A percentile compares a stretch with the other conserved stretches of the same genome.
phyloP scores from a whole-genome alignment of 2,797 vertebrate species.

The Furcifer pardalis region DNA sequence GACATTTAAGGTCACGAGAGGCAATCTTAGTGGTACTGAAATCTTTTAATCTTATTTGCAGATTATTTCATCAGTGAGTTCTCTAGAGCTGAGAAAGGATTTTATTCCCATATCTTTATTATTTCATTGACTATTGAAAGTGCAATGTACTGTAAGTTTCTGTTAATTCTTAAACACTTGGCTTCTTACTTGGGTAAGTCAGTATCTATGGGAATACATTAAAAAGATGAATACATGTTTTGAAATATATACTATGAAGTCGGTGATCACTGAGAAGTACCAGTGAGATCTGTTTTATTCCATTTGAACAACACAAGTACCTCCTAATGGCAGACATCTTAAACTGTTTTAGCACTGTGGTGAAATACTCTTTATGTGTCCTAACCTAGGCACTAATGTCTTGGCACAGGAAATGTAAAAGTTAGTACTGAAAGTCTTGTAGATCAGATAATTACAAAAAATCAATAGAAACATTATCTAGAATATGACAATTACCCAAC shows the following conservation, averaged over 20 bases:
- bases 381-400: background rate
- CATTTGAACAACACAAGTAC: constrained; percentile 57
- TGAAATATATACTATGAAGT: constrained; percentile 60
- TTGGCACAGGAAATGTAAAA: background rate
- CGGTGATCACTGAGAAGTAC: constrained; percentile 12
- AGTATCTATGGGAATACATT: constrained; percentile 38
- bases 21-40: constrained; percentile 69
- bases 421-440: background rate
- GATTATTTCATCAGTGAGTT: constrained; percentile 70
- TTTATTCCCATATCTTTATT: constrained; percentile 74
- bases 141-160: constrained; percentile 62
- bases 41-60: constrained; percentile 76
- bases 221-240: constrained; percentile 43
- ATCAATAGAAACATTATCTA: background rate
- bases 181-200: constrained; percentile 49
- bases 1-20: constrained; percentile 71
- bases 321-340: constrained; percentile 43
- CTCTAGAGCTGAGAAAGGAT: constrained; percentile 65
- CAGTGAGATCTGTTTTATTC: constrained; percentile 29
- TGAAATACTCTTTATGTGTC: background rate
- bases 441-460: background rate
- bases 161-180: constrained; percentile 58
- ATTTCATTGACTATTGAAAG: constrained; percentile 69
- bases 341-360: background rate
- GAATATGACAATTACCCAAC: background rate